These are phyloP conservation scores for Scatophagus argus DNA, from an alignment of 2,113 vertebrate species.

Conservation along the genomic window DNA sequence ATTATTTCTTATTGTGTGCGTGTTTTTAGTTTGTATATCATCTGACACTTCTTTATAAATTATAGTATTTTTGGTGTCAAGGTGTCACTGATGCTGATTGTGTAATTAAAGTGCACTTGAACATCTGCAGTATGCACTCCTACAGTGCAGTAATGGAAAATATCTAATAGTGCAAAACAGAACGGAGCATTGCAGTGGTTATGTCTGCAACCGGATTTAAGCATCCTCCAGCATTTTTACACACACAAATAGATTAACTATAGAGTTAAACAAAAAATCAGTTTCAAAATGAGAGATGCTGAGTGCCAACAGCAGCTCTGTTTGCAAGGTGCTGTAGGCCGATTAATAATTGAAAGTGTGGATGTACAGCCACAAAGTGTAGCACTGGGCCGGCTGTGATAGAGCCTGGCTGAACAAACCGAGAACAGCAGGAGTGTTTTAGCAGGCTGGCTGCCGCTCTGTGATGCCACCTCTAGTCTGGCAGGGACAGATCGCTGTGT, in stretches of 20 bases:
- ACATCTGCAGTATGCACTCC: not conserved
- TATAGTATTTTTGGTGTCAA: not conserved
- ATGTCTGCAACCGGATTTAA: not conserved
- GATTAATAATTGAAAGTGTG: slow-evolving; percentile 74
- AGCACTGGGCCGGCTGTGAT: slow-evolving; percentile 64
- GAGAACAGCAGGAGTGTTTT: slow-evolving; percentile 74
- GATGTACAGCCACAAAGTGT: slow-evolving; percentile 62
- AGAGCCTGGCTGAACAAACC: slow-evolving; percentile 72
- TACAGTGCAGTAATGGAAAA: not conserved
- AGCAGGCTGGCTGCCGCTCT: slow-evolving; percentile 66
- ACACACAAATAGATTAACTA: slow-evolving; percentile 4
- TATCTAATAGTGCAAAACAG: not conserved
- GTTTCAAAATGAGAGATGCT: slow-evolving; percentile 3
- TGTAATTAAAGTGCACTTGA: not conserved
- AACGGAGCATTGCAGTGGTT: not conserved
- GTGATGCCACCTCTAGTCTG: slow-evolving; percentile 74
- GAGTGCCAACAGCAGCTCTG: slow-evolving; percentile 42
- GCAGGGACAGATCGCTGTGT: slow-evolving; percentile 63
- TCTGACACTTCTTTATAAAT: not conserved
- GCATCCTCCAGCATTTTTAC: slow-evolving; percentile 3
- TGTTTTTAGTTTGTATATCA: not conserved
- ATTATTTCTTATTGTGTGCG: not conserved
- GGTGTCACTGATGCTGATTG: not conserved
- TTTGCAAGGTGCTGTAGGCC: slow-evolving; percentile 49
- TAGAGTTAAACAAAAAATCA: not conserved